A percentile compares a stretch with the other conserved stretches of the same genome.
Conservation (phyloP, 2,797 vertebrate genomes). For the Sebastes variabilis region DNA sequence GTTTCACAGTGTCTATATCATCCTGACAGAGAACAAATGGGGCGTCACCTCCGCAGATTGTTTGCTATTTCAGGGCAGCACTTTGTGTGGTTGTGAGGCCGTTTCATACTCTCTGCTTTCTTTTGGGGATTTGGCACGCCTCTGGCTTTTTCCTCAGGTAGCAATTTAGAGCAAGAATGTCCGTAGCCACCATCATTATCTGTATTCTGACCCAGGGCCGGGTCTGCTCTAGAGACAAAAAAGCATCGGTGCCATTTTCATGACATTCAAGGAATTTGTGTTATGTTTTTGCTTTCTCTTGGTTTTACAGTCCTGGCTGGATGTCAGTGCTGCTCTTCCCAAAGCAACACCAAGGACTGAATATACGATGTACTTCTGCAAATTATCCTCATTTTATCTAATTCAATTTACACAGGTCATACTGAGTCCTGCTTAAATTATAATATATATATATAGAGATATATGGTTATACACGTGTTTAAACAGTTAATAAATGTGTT, state of each 20-base stretch:
- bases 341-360: not conserved
- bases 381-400: not conserved
- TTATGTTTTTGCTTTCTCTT: slow-evolving; percentile 10
- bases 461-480: not conserved
- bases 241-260: slow-evolving; percentile 26
- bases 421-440: not conserved
- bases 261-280: slow-evolving; percentile 49
- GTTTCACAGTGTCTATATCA: slow-evolving; percentile 5
- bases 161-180: slow-evolving; percentile 80
- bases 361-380: not conserved
- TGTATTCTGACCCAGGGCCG: slow-evolving; percentile 59
- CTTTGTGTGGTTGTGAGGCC: slow-evolving; percentile 50
- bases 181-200: slow-evolving; percentile 73
- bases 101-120: slow-evolving; percentile 35
- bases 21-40: slow-evolving; percentile 36
- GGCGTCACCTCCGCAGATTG: slow-evolving; percentile 36
- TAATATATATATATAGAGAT: not conserved
- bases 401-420: not conserved
- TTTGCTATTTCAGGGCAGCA: slow-evolving; percentile 68
- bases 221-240: slow-evolving; percentile 25
- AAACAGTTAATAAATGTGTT: not conserved
- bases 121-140: slow-evolving; percentile 58
- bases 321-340: not conserved
- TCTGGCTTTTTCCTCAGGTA: slow-evolving; percentile 73
- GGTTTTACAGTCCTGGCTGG: slow-evolving; percentile 12